These are phyloP conservation scores for Ormyrus labotus DNA, from an alignment of 2,888 invertebrate species.

Conservation along the genomic window DNA sequence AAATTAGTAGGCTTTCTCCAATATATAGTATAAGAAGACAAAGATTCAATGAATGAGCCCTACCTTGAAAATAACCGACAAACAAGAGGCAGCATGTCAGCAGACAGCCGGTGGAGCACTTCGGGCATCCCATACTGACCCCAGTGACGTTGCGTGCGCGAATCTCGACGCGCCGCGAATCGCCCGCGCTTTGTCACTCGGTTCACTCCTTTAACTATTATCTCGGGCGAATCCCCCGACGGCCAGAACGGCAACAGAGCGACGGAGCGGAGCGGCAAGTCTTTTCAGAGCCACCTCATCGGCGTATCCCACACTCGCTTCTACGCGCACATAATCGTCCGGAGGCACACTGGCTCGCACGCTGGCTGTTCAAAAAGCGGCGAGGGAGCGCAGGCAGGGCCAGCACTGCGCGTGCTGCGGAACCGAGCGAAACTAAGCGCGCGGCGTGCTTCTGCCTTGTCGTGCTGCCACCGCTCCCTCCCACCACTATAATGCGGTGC, in stretches of 20 bases:
- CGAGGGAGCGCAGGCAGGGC: constrained; percentile 9
- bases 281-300: too few relatives aligned
- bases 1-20: too few relatives aligned
- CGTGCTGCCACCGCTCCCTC: constrained; percentile 49
- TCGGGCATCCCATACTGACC: constrained; percentile 54
- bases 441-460: constrained; percentile 39
- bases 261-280: too few relatives aligned
- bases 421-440: constrained; percentile 61
- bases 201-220: not conserved
- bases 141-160: not conserved
- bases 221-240: not conserved
- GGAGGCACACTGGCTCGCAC: too few relatives aligned
- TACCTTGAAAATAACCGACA: constrained; percentile 56
- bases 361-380: too few relatives aligned
- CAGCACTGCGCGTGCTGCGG: constrained; percentile 59
- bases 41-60: not conserved
- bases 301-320: too few relatives aligned
- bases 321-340: too few relatives aligned
- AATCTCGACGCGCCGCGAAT: not conserved
- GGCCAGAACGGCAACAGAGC: too few relatives aligned
- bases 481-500: not conserved
- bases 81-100: constrained; percentile 50
- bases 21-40: too few relatives aligned
- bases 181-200: not conserved
- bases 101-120: constrained; percentile 13